Evolutionary conservation across 2,113 vertebrate species (phyloP), one percentile per base, ranked within the genome.

Genomic region (Lanius collurio): DNA sequence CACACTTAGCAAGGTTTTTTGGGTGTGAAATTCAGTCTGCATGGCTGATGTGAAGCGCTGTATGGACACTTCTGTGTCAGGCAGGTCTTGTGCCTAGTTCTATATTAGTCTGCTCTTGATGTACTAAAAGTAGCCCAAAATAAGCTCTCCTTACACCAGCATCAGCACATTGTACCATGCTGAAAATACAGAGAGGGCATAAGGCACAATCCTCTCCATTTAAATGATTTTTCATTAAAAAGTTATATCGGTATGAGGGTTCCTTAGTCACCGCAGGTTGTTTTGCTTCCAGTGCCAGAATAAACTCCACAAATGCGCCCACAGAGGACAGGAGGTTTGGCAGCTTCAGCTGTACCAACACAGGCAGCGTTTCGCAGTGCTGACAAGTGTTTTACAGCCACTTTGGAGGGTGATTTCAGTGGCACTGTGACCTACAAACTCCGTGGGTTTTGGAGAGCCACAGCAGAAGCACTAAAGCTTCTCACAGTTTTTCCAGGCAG

Each of bases 371-470:
- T 95, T 84, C 4, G 8, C 39, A 6, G 89, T 95, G 96, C 91
- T 95, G 93, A 96, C 96, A 96, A 96, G 90, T 55, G 84, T 95
- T 96, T 96, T 95, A 96, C 95, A 96, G 93, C 96, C 95, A 96
- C 96, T 96, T 95, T 75, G 95, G 93, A 96, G 87, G 81, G 47
- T 91, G 95, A 89, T 94, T 96, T 81, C 90, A 75, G 96, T 96
- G 96, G 92, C 95, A 74, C 87, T 84, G 91, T 78, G 92, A 95
- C 93, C 90, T 91, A 41, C 92, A 84, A 87, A 78, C 89, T 81
- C 67, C 24, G 18, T 93, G n/a, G 19, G 63, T 83, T 94, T 93
- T 62, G 1, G 82, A 75, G 60, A 95, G 81, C 87, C 11, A 3
- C 94, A 55, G 91, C 75, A 96, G 69, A 75, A 87, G 77, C 90